Evolutionary conservation across 2,888 invertebrate genomes (phyloP).

Genomic region (Nowickia ferox): DNA sequence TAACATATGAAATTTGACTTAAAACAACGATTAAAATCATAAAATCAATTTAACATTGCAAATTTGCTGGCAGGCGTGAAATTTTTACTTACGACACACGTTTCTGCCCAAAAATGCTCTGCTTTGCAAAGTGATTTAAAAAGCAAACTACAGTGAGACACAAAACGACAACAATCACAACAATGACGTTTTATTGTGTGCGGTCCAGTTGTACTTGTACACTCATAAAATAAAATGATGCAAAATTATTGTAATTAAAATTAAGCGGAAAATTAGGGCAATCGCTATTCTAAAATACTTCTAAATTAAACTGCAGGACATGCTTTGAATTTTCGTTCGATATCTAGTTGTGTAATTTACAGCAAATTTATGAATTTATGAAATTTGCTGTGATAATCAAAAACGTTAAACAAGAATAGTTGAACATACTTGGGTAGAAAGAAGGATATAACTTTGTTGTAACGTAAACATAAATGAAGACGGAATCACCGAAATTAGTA

Average conservation of each 20-base stretch:
- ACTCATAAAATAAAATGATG: not conserved
- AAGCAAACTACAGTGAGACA: not conserved
- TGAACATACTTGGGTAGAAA: too few species aligned
- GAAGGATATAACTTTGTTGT: too few species aligned
- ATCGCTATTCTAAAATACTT: too few species aligned
- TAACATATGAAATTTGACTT: constrained; percentile 72
- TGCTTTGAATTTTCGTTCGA: too few species aligned
- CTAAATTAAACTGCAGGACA: too few species aligned
- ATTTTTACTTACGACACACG: constrained; percentile 71
- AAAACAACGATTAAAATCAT: constrained; percentile 76
- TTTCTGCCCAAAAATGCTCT: constrained; percentile 65
- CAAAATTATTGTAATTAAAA: not conserved
- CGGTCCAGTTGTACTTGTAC: constrained; percentile 39
- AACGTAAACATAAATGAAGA: too few species aligned
- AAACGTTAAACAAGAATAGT: too few species aligned
- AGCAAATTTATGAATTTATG: too few species aligned
- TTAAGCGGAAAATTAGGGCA: too few species aligned
- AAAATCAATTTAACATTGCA: constrained; percentile 76
- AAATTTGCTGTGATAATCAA: too few species aligned
- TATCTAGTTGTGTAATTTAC: too few species aligned
- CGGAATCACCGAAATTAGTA: too few species aligned
- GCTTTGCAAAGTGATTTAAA: constrained; percentile 33
- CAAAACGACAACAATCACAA: not conserved
- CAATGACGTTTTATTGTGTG: constrained; percentile 34
- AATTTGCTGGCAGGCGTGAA: constrained; percentile 81